phyloP scores from a whole-genome alignment of 1,140 invertebrate species.

The Calliphora vicina region DNA sequence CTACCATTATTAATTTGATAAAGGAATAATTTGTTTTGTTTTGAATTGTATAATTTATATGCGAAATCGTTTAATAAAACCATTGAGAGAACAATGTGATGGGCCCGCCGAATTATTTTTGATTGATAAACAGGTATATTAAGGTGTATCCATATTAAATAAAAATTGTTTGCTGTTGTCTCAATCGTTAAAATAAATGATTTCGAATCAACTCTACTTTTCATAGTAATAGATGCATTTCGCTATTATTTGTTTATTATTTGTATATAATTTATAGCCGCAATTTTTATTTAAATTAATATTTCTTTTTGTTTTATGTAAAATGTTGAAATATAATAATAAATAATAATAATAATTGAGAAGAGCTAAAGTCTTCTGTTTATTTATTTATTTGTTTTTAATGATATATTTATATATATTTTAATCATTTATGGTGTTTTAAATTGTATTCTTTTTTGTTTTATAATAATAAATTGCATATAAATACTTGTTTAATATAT shows the following conservation, averaged over 20 bases:
- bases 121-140: no score
- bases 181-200: no score
- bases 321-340: slow-evolving; percentile 31
- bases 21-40: no score
- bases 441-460: background rate
- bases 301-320: slow-evolving; percentile 21
- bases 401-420: background rate
- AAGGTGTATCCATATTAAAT: no score
- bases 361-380: background rate
- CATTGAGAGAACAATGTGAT: no score
- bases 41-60: no score
- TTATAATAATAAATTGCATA: slow-evolving; percentile 17
- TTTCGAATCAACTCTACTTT: no score
- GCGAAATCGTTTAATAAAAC: no score
- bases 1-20: no score
- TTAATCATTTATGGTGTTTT: slow-evolving; percentile 22
- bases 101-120: no score
- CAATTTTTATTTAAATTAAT: slow-evolving; percentile 15
- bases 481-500: slow-evolving; percentile 21
- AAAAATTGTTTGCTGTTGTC: no score
- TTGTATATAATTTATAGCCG: slow-evolving; percentile 32
- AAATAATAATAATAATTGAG: slow-evolving; percentile 24
- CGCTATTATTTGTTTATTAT: background rate
- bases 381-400: background rate
- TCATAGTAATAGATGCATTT: no score